These are phyloP conservation scores for Papilio helenus DNA, from an alignment of 1,140 invertebrate species.

Conservation along the genomic window DNA sequence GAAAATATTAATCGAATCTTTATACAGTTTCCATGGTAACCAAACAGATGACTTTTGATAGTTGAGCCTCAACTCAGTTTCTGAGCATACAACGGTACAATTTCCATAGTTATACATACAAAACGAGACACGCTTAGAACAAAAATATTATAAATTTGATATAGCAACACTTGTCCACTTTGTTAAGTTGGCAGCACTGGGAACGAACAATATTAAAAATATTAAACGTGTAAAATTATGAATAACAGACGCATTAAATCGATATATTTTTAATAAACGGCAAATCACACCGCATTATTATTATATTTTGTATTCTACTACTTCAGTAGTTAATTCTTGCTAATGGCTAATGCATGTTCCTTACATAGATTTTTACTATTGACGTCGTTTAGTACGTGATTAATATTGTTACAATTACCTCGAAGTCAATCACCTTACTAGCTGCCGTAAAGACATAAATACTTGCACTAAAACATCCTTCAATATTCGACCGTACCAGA, in stretches of 20 bases:
- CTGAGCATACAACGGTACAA: slow-evolving; percentile 9
- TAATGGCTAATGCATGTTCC: slow-evolving; percentile 16
- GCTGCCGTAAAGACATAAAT: slow-evolving; percentile 8
- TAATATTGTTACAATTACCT: slow-evolving; percentile 42
- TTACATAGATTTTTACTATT: slow-evolving; percentile 28
- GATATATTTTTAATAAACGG: neutral
- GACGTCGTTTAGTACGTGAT: slow-evolving; percentile 20
- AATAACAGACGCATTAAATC: neutral
- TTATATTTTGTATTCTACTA: neutral
- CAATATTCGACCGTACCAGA: neutral
- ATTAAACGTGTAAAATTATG: slow-evolving; percentile 16
- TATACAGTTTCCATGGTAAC: slow-evolving; percentile 11
- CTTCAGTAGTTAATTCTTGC: slow-evolving; percentile 28
- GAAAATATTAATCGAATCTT: neutral
- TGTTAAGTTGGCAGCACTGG: slow-evolving; percentile 10
- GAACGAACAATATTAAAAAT: slow-evolving; percentile 1
- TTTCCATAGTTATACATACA: neutral
- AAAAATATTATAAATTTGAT: neutral
- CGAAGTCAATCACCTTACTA: neutral
- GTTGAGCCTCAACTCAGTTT: neutral
- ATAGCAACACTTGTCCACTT: neutral
- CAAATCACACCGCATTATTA: neutral
- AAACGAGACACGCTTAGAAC: neutral
- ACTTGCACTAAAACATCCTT: slow-evolving; percentile 1
- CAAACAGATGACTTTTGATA: neutral